Base-by-base conservation (phyloP, 92 coral and sea anemone species). In the Epizoanthus illoricatus region DNA sequence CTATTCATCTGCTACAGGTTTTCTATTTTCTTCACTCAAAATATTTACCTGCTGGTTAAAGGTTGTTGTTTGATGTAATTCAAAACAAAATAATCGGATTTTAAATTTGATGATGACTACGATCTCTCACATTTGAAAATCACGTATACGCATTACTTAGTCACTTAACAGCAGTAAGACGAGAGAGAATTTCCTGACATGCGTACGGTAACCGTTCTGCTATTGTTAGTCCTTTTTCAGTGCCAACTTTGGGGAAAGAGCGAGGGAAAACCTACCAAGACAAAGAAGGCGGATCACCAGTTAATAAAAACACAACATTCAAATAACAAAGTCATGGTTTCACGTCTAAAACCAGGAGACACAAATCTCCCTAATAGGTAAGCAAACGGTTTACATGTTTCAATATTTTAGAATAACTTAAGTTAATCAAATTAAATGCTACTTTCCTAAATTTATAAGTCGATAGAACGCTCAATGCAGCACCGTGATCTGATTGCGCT, bases 31-130 rank as follows among this genome's bases (percentile, higher is more conserved):
- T 47, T 45, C 45, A n/a, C 10, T 68, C 76, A 43, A 71, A 43
- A 71, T 71, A 71, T 19, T 47, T n/a, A 49, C 7, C 11, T 71
- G 39, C 76, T 17, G 76, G 76, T 71, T 42, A 49, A 71, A 7
- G 72, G 60, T 71, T 71, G 76, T 71, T 71, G 76, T 71, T 71
- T 71, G 76, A 71, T 71, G 76, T 71, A 71, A 71, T 71, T 33
- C 76, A 7, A 71, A 71, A 71, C 76, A 71, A 71, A 49, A 24
- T 71, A 71, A 71, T 71, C 28, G 47, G 76, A 45, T 71, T 71
- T 17, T 55, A 71, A 17, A 7, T 39, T 71, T 20, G 59, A 47
- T 43, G 20, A 68, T 43, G 18, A 68, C 56, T 16, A 68, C 42
- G 52, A 39, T 68, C 45, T 16, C 47, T 68, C 72, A 43, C 49